Evolutionary conservation across 1,140 invertebrate species (phyloP).

Genomic region (Plutomurus gul): DNA sequence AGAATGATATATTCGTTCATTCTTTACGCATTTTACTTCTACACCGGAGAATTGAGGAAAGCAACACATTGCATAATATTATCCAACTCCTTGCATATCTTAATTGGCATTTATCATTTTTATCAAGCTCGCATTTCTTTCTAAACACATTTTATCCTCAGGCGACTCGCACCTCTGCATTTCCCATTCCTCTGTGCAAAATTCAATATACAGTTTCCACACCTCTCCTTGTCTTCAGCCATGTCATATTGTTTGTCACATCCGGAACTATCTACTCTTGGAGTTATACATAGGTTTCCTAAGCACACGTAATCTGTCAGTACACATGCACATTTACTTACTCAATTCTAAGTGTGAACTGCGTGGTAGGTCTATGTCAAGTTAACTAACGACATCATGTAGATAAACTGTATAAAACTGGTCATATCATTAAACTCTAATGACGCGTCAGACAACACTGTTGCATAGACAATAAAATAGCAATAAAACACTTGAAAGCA

Average conservation of each 20-base stretch:
- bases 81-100: not conserved
- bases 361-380: constrained; percentile 4
- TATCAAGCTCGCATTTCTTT: not conserved
- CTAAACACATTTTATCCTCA: not conserved
- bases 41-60: not conserved
- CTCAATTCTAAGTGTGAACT: not conserved
- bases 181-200: not conserved
- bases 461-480: too few species aligned
- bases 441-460: not conserved
- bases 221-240: not conserved
- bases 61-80: not conserved
- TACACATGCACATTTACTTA: not conserved
- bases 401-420: not conserved
- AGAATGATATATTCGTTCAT: not conserved
- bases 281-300: too few species aligned
- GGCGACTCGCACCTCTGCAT: not conserved
- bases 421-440: not conserved
- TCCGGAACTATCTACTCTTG: too few species aligned
- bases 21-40: not conserved
- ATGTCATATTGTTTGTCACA: not conserved
- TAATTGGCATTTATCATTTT: not conserved
- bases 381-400: not conserved
- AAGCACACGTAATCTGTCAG: not conserved
- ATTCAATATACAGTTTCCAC: not conserved
- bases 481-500: too few species aligned